Evolutionary conservation across 2,113 vertebrate genomes (phyloP).

Genomic region (Tympanuchus pallidicinctus): DNA sequence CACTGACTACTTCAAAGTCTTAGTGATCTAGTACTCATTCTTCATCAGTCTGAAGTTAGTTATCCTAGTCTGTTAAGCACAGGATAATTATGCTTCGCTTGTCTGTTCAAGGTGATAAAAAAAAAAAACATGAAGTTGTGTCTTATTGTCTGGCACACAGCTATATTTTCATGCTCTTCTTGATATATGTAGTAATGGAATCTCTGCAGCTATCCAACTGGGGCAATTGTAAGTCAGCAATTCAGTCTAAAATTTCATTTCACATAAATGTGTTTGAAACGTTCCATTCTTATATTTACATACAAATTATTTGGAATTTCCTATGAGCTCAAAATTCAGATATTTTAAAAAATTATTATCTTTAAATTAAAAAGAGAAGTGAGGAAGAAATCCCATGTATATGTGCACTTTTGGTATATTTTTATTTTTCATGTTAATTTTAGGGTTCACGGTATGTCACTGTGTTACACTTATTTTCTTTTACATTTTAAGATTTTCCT

Average conservation of each 20-base stretch:
- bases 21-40: not conserved
- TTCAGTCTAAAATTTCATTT: not conserved
- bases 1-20: not conserved
- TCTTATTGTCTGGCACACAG: not conserved
- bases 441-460: not conserved
- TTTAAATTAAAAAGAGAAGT: not conserved
- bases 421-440: not conserved
- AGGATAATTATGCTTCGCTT: not conserved
- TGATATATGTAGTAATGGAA: not conserved
- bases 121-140: not conserved
- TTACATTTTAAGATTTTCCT: constrained; percentile 88
- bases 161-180: not conserved
- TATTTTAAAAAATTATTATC: not conserved
- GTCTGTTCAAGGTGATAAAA: not conserved
- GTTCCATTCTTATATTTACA: not conserved
- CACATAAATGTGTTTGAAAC: not conserved
- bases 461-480: not conserved
- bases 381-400: not conserved
- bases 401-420: not conserved
- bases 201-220: not conserved
- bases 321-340: not conserved
- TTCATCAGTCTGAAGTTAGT: not conserved
- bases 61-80: not conserved
- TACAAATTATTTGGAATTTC: not conserved
- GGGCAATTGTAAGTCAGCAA: not conserved